phyloP scores from a whole-genome alignment of 2,797 vertebrate genomes.

The Chelon labrosus region DNA sequence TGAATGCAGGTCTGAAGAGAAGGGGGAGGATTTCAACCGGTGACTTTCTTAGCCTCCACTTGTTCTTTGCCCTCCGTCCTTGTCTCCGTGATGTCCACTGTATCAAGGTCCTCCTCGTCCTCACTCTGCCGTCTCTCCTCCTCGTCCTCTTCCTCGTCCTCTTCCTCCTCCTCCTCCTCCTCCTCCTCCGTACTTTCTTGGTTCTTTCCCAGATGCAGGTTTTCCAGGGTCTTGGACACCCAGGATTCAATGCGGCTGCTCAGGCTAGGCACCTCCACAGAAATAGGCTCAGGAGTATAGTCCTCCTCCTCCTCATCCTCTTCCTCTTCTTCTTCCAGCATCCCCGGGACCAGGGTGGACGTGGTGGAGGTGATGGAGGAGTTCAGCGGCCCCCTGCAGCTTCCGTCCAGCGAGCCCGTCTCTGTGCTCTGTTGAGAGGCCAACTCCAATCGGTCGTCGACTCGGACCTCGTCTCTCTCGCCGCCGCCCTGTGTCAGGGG shows the following conservation, averaged over 20 bases:
- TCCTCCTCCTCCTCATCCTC: slow-evolving; percentile 97
- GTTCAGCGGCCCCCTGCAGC: slow-evolving; percentile 93
- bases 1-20: slow-evolving; percentile 6
- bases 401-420: slow-evolving; percentile 97
- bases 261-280: slow-evolving; percentile 93
- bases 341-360: slow-evolving; percentile 96
- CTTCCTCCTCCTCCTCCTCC: slow-evolving; percentile 83
- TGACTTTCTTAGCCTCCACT: slow-evolving; percentile 67
- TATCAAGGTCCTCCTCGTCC: slow-evolving; percentile 90
- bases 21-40: slow-evolving; percentile 62
- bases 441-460: slow-evolving; percentile 94
- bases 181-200: slow-evolving; percentile 92
- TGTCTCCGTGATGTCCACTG: slow-evolving; percentile 82
- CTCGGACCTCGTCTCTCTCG: slow-evolving; percentile 90
- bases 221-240: slow-evolving; percentile 98
- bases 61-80: slow-evolving; percentile 79
- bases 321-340: slow-evolving; percentile 96
- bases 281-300: slow-evolving; percentile 92
- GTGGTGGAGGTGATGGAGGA: slow-evolving; percentile 98
- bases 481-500: slow-evolving; percentile 36
- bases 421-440: slow-evolving; percentile 98
- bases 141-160: slow-evolving; percentile 70
- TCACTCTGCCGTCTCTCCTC: slow-evolving; percentile 88
- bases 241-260: slow-evolving; percentile 97
- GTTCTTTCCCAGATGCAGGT: slow-evolving; percentile 94